phyloP scores from a whole-genome alignment of 2,113 vertebrate species.

The Heterochromis multidens region DNA sequence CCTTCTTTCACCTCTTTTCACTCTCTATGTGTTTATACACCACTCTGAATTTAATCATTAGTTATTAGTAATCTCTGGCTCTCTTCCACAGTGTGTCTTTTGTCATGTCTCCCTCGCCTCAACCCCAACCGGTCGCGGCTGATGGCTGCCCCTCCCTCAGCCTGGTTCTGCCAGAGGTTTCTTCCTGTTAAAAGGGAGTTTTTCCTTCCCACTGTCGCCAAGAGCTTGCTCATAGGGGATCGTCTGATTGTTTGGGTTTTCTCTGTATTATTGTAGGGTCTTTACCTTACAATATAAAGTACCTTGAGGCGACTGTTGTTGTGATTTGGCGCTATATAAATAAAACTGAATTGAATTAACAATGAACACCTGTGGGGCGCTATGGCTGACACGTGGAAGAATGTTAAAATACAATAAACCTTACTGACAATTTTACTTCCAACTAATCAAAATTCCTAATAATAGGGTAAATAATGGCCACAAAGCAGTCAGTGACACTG shows the following conservation, averaged over 20 bases:
- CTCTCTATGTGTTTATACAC: neutral
- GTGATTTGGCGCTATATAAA: too few species aligned
- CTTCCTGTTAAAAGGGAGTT: neutral
- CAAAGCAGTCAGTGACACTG: too few species aligned
- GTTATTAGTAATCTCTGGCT: neutral
- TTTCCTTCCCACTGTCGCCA: neutral
- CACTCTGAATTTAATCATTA: neutral
- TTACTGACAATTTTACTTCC: too few species aligned
- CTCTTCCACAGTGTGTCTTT: neutral
- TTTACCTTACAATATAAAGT: too few species aligned
- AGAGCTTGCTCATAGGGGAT: neutral
- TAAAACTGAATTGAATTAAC: too few species aligned
- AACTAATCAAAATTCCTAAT: too few species aligned
- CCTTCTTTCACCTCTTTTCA: neutral
- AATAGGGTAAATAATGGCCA: too few species aligned
- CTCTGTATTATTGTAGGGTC: neutral
- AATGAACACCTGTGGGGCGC: too few species aligned
- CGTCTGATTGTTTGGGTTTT: accelerated
- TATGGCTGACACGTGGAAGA: too few species aligned
- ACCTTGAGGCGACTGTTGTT: too few species aligned
- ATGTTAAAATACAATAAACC: too few species aligned
- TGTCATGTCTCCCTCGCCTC: neutral
- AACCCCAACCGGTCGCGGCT: neutral
- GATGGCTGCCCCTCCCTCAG: too few species aligned
- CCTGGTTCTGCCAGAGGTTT: neutral